Evolutionary conservation across 2,113 vertebrate genomes (phyloP).

Genomic region (Bolborhynchus lineola): DNA sequence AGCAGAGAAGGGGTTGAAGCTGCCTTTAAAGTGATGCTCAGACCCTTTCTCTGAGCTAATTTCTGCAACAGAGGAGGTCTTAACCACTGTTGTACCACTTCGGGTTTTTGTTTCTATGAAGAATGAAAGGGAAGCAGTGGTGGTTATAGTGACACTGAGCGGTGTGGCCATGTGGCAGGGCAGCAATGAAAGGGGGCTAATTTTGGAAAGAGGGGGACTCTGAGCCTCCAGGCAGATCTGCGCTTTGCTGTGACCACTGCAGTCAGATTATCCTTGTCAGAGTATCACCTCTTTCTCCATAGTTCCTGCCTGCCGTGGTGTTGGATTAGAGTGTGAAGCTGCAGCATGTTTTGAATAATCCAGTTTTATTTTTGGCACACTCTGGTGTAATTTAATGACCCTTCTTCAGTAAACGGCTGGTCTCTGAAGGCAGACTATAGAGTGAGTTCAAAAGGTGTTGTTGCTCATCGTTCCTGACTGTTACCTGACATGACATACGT

Average conservation of each 20-base stretch:
- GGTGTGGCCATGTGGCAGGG: accelerated
- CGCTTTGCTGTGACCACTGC: accelerated
- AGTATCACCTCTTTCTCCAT: not conserved
- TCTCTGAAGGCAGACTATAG: not conserved
- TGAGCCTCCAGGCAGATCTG: not conserved
- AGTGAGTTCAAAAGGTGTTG: not conserved
- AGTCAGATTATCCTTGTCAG: not conserved
- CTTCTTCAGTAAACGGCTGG: not conserved
- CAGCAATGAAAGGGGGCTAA: not conserved
- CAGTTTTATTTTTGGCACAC: not conserved
- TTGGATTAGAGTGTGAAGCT: not conserved
- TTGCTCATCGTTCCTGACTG: not conserved
- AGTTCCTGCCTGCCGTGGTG: not conserved
- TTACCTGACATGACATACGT: not conserved
- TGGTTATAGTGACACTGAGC: not conserved
- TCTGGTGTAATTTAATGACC: not conserved
- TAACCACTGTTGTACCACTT: not conserved
- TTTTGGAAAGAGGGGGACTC: not conserved
- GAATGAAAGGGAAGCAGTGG: not conserved
- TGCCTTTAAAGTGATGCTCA: not conserved
- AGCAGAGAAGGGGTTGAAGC: not conserved
- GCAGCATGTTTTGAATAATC: not conserved
- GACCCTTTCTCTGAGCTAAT: not conserved
- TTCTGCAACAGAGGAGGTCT: not conserved
- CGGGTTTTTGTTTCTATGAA: accelerated